Conservation (phyloP, 2,888 invertebrate species). For the Ichneumoninae sp. region DNA sequence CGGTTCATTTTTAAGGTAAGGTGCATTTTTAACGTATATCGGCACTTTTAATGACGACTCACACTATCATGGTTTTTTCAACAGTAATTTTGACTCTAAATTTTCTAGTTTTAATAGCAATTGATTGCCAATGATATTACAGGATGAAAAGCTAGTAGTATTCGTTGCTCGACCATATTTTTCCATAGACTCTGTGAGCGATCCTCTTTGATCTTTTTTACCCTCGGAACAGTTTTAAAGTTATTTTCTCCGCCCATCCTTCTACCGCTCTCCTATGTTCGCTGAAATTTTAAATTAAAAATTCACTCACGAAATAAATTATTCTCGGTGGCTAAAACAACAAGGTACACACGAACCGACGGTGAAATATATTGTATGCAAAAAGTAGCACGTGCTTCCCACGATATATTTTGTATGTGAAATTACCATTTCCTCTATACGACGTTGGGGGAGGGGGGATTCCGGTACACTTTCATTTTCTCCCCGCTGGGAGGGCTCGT, state of each 20-base stretch:
- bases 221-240: neutral
- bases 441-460: neutral
- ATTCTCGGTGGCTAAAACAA: conserved; percentile 3
- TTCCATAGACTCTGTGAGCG: neutral
- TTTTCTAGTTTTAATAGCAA: too few species aligned
- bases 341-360: neutral
- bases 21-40: too few species aligned
- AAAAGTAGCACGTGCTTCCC: conserved; percentile 28
- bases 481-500: conserved; percentile 29
- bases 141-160: too few species aligned
- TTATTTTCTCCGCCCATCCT: conserved; percentile 2
- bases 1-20: too few species aligned
- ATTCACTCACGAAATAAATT: conserved; percentile 29
- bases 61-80: too few species aligned
- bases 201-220: neutral
- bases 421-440: conserved; percentile 47
- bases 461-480: neutral
- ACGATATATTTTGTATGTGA: conserved; percentile 51
- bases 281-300: conserved; percentile 38
- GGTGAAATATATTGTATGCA: conserved; percentile 41
- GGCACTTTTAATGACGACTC: too few species aligned
- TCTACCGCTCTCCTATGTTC: neutral
- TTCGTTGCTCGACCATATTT: neutral
- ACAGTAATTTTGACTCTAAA: too few species aligned
- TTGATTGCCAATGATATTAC: too few species aligned